Conservation (phyloP, 2,113 vertebrate species). For the Thunnus thynnus region DNA sequence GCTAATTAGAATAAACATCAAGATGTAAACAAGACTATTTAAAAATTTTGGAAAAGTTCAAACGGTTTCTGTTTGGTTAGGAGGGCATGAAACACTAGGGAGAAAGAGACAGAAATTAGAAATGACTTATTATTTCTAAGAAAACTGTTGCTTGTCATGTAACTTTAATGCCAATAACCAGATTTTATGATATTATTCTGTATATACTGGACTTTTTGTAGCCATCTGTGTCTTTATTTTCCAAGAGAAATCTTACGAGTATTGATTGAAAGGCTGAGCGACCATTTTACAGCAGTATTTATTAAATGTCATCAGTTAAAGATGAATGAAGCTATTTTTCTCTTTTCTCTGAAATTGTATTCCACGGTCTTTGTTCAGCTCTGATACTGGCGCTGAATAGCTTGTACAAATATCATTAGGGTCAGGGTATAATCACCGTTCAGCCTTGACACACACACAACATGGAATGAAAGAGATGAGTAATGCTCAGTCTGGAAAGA, state of each 20-base stretch:
- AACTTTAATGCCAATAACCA: neutral
- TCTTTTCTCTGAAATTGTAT: neutral
- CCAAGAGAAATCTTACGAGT: neutral
- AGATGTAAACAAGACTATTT: neutral
- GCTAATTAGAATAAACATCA: neutral
- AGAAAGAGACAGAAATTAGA: neutral
- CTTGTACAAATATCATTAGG: conserved; percentile 26
- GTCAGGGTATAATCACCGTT: conserved; percentile 39
- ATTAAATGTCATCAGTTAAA: conserved; percentile 1
- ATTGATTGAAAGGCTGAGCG: neutral
- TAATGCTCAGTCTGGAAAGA: conserved; percentile 53
- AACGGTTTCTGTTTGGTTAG: neutral
- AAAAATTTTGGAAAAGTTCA: neutral
- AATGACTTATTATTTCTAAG: neutral
- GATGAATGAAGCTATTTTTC: conserved; percentile 1
- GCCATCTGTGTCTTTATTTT: neutral
- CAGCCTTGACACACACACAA: conserved; percentile 32
- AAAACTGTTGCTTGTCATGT: neutral
- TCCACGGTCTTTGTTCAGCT: conserved; percentile 1
- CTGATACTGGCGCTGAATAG: neutral
- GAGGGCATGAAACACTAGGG: neutral
- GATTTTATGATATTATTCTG: neutral
- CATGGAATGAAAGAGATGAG: conserved; percentile 56
- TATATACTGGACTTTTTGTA: neutral
- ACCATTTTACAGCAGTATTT: neutral